Base-by-base conservation (phyloP, 2,888 invertebrate genomes). In the Ophioninae sp. region DNA sequence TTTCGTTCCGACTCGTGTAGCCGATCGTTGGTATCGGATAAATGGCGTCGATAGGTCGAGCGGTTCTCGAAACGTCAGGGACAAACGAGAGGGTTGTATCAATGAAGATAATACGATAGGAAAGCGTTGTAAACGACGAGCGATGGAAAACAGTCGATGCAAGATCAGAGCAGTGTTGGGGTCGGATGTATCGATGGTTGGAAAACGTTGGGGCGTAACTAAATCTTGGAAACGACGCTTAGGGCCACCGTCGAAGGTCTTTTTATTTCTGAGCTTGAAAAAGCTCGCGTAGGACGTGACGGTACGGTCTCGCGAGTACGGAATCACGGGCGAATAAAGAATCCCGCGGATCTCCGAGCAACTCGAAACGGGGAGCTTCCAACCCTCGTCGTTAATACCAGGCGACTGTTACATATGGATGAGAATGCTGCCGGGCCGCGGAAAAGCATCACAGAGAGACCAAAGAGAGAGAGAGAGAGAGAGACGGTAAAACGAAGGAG, bases 401-500 rank as follows among this genome's bases (percentile, higher is more conserved):
- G 91, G 90, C 91, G 91, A 91, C 92, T 93, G 91, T 92, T 93
- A 92, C 93, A 92, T 93, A 93, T 93, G 92, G 91, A 93, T 92
- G 92, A 93, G 92, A 87, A 86, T 89, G 87, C 86, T 85, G 85
- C 81, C 85, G 88, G 89, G 88, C 87, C 79, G 39, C 88, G 86
- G 87, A 72, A 67, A 86, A 79, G 57, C 65, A 73, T 73, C 72
- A 67, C 44, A 37, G 62, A 77, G 74, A 67, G n/a, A 84, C 83
- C 87, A 86, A 85, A 83, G 79, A 81, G 30, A 30, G 30, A 30
- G 30, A 30, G 30, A 30, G 30, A 30, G 30, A 30, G n/a, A n/a
- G n/a, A n/a, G n/a, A n/a, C n/a, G n/a, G 78, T 57, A 74, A 77
- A 69, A 69, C 78, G 79, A 67, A 77, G 62, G 78, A 72, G 67